Percentiles rank a stretch among this genome's conserved stretches.
These are phyloP conservation scores for Dipodomys spectabilis DNA, from an alignment of 2,113 vertebrate genomes.

Conservation along the genomic window DNA sequence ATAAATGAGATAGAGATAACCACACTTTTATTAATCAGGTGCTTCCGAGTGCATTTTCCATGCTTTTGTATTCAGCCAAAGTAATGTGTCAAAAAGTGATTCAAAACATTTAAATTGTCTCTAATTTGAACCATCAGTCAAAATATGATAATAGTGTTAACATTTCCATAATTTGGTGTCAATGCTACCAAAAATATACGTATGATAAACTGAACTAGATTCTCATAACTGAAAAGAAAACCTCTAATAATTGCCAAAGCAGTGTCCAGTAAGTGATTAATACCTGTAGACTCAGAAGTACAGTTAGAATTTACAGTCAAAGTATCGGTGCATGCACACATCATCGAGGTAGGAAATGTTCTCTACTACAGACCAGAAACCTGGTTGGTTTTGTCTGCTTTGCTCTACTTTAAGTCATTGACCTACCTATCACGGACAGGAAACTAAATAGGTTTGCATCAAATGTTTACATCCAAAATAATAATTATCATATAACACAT, in stretches of 20 bases:
- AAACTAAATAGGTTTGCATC: background rate
- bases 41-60: slow-evolving; percentile 63
- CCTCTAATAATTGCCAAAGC: slow-evolving; percentile 67
- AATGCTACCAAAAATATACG: slow-evolving; percentile 77
- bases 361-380: background rate
- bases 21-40: slow-evolving; percentile 62
- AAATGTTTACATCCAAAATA: slow-evolving; percentile 26
- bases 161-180: slow-evolving; percentile 80
- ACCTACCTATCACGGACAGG: too few species aligned
- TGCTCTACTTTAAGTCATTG: background rate
- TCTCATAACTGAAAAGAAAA: slow-evolving; percentile 80
- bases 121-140: slow-evolving; percentile 83
- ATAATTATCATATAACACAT: background rate
- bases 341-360: background rate
- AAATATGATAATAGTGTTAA: slow-evolving; percentile 83
- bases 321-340: too few species aligned
- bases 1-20: slow-evolving; percentile 69
- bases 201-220: slow-evolving; percentile 80
- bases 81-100: slow-evolving; percentile 68
- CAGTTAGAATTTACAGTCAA: background rate
- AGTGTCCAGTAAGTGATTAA: background rate
- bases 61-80: slow-evolving; percentile 73
- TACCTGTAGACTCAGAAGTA: background rate
- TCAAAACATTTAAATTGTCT: slow-evolving; percentile 80
- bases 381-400: background rate